A percentile compares a stretch with the other conserved stretches of the same genome.
phyloP scores from a whole-genome alignment of 2,113 vertebrate genomes.

The Aegithalos caudatus region DNA sequence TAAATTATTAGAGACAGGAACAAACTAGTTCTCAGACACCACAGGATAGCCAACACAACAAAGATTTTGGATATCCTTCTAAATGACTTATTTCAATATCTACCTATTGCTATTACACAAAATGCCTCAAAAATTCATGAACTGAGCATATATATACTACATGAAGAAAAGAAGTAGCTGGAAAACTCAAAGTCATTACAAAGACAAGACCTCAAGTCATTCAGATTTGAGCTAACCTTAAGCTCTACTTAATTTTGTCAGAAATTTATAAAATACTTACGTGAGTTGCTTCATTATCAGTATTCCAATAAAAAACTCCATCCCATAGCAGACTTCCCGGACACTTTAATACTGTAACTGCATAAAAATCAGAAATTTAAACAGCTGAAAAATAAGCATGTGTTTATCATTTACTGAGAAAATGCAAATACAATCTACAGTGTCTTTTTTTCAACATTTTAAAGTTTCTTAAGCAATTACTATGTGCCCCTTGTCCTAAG shows the following conservation, averaged over 20 bases:
- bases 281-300: neutral
- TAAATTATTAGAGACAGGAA: neutral
- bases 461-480: neutral
- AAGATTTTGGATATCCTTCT: neutral
- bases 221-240: neutral
- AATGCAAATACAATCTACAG: neutral
- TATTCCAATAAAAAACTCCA: neutral
- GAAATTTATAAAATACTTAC: neutral
- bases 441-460: neutral
- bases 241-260: neutral
- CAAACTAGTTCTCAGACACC: neutral
- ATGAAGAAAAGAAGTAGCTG: neutral
- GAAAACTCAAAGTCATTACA: neutral
- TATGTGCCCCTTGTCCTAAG: neutral
- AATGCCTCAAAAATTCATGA: neutral
- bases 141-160: neutral
- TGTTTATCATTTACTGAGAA: neutral
- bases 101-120: neutral
- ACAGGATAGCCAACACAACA: neutral
- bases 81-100: neutral
- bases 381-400: neutral
- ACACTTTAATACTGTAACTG: neutral
- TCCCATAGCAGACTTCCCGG: neutral
- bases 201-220: neutral
- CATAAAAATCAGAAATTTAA: neutral